Evolutionary conservation across 2,888 invertebrate species (phyloP).

Genomic region (Lasioglossum lativentre): DNA sequence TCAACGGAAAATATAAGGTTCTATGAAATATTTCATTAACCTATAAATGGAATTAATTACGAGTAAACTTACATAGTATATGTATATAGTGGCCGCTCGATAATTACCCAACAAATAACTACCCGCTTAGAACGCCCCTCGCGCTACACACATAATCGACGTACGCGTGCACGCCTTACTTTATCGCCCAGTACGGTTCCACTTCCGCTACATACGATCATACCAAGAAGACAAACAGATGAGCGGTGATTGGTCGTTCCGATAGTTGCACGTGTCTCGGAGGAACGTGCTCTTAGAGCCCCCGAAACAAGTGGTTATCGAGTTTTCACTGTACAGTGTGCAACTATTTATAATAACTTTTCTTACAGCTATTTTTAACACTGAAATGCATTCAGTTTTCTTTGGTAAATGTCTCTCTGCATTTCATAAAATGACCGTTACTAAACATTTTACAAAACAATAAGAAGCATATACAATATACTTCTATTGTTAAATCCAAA

Average conservation of each 20-base stretch:
- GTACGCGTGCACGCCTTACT: not conserved
- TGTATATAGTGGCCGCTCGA: not conserved
- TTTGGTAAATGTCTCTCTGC: not conserved
- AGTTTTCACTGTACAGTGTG: not conserved
- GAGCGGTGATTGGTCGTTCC: not conserved
- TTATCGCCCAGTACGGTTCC: not conserved
- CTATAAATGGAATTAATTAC: not conserved
- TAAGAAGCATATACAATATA: too few species aligned
- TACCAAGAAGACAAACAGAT: not conserved
- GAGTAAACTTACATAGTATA: not conserved
- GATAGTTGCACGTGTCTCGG: not conserved
- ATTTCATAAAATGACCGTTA: too few species aligned
- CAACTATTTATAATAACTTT: not conserved
- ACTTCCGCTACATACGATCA: not conserved
- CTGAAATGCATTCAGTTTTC: not conserved
- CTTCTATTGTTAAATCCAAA: not conserved
- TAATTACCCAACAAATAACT: not conserved
- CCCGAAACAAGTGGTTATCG: not conserved
- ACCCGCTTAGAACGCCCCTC: not conserved
- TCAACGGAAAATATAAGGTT: not conserved
- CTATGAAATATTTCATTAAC: not conserved
- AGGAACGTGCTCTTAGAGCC: not conserved
- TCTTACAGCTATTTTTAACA: not conserved
- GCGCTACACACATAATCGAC: not conserved
- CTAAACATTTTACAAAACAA: too few species aligned